phyloP scores from a whole-genome alignment of 2,888 invertebrate genomes.

The Imbricaverruca yamaguchii region DNA sequence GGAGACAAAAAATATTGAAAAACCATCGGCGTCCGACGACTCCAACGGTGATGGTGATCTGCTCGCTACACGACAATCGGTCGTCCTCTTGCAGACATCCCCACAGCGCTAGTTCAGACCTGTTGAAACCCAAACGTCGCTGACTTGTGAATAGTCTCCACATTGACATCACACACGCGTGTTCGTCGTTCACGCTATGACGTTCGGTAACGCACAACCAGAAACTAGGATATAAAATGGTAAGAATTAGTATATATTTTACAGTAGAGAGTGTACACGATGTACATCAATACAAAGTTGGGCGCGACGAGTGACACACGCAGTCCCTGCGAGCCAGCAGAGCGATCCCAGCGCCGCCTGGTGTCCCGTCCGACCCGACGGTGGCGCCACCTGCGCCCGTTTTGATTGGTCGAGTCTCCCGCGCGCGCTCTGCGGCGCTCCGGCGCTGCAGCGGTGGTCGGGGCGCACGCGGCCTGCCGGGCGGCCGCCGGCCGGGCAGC shows the following conservation, averaged over 20 bases:
- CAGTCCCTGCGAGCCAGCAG: neutral
- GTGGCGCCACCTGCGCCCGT: neutral
- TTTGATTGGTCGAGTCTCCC: conserved; percentile 8
- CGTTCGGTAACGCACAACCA: neutral
- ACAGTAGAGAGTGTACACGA: conserved; percentile 18
- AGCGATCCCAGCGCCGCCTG: neutral
- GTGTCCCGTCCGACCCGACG: neutral
- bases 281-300: conserved; percentile 21
- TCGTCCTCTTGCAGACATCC: too few species aligned
- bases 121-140: too few species aligned
- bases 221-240: conserved; percentile 21
- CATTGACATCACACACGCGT: too few species aligned
- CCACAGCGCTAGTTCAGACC: too few species aligned
- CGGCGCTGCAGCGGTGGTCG: neutral
- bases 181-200: neutral
- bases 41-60: too few species aligned
- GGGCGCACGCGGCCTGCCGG: neutral
- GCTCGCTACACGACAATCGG: too few species aligned
- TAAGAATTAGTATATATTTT: conserved; percentile 22
- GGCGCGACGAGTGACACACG: neutral
- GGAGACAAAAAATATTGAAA: too few species aligned
- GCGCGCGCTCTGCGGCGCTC: neutral
- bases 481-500: neutral
- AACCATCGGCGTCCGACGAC: too few species aligned
- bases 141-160: too few species aligned